phyloP scores from a whole-genome alignment of 2,888 invertebrate species.

The Nasonia oneida region DNA sequence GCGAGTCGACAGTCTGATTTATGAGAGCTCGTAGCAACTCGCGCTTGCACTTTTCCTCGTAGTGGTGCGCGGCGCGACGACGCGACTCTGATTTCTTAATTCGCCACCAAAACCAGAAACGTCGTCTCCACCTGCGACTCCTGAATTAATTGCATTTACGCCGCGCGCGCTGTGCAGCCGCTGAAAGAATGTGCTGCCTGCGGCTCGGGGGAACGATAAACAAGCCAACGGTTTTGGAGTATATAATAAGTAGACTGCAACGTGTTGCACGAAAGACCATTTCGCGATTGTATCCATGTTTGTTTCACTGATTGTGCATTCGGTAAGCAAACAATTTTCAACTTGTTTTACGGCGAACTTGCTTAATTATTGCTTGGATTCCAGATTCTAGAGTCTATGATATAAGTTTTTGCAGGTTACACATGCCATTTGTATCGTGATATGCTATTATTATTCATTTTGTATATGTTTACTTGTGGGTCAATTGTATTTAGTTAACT shows the following conservation, averaged over 20 bases:
- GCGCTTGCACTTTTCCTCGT: constrained; percentile 7
- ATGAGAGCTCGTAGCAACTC: constrained; percentile 44
- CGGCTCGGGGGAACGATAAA: neutral
- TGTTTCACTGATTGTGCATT: too few relatives aligned
- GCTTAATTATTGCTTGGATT: too few relatives aligned
- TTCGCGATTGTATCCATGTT: neutral
- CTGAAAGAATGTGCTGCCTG: neutral
- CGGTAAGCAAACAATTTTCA: too few relatives aligned
- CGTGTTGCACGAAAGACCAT: neutral
- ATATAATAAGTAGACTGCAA: too few relatives aligned
- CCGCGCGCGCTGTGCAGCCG: neutral
- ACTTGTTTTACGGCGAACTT: too few relatives aligned
- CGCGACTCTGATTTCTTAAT: constrained; percentile 62
- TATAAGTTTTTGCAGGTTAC: too few relatives aligned
- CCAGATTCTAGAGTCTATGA: too few relatives aligned
- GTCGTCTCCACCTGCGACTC: constrained; percentile 14
- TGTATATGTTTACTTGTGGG: too few relatives aligned
- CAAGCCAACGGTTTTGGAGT: neutral
- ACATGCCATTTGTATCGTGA: too few relatives aligned
- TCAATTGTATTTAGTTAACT: too few relatives aligned
- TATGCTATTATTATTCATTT: too few relatives aligned
- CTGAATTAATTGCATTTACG: neutral
- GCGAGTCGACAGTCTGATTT: constrained; percentile 64
- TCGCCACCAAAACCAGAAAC: constrained; percentile 35
- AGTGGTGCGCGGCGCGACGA: neutral